Conservation (phyloP, 2,797 vertebrate genomes). For the Enteromius afrohamiltoni region DNA sequence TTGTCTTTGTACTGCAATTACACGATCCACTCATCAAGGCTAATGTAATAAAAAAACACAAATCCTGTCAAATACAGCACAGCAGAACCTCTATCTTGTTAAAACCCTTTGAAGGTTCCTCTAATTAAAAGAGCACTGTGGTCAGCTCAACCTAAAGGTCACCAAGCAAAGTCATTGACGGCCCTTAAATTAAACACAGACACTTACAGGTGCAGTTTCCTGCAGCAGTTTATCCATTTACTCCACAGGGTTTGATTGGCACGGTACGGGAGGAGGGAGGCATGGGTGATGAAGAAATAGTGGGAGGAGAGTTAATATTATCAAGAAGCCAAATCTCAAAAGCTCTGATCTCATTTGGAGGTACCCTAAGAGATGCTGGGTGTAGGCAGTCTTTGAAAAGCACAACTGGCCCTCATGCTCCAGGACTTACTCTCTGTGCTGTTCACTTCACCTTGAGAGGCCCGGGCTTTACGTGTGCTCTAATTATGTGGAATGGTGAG, state of each 20-base stretch:
- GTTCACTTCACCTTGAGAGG: slow-evolving; percentile 54
- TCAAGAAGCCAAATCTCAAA: slow-evolving; percentile 74
- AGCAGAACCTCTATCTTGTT: not conserved
- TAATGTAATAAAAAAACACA: slow-evolving; percentile 19
- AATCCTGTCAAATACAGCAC: not conserved
- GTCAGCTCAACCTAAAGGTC: slow-evolving; percentile 64
- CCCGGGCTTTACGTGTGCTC: slow-evolving; percentile 60
- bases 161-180: slow-evolving; percentile 58
- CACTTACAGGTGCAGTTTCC: slow-evolving; percentile 55
- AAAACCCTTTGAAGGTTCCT: slow-evolving; percentile 60
- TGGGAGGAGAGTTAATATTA: slow-evolving; percentile 71
- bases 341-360: slow-evolving; percentile 79
- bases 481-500: slow-evolving; percentile 69
- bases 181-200: slow-evolving; percentile 68
- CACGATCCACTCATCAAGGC: not conserved
- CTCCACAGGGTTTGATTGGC: slow-evolving; percentile 55
- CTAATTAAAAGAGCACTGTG: slow-evolving; percentile 66
- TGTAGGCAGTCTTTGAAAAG: slow-evolving; percentile 67
- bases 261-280: slow-evolving; percentile 21
- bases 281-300: slow-evolving; percentile 9
- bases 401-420: slow-evolving; percentile 57
- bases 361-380: slow-evolving; percentile 55
- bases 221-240: slow-evolving; percentile 66
- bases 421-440: slow-evolving; percentile 1
- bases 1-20: too few relatives aligned